phyloP scores from a whole-genome alignment of 2,888 invertebrate genomes.

The Anticlea derivata region DNA sequence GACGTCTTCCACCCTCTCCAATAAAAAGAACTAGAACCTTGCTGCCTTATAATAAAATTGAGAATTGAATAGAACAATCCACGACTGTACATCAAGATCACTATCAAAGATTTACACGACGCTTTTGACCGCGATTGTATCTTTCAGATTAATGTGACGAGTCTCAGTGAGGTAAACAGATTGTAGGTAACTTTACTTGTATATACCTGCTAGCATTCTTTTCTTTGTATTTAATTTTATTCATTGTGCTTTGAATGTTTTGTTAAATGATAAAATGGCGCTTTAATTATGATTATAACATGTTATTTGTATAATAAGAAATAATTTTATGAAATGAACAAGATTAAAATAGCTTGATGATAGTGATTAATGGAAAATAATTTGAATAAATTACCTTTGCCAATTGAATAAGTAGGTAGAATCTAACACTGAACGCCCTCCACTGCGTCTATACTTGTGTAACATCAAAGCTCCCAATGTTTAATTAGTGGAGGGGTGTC shows the following conservation, averaged over 20 bases:
- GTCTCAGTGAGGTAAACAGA: constrained; percentile 55
- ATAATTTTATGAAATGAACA: not conserved
- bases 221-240: not conserved
- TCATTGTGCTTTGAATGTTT: not conserved
- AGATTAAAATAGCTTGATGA: not conserved
- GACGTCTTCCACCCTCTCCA: constrained; percentile 29
- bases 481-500: too few relatives aligned
- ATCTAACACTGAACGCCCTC: too few relatives aligned
- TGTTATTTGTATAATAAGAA: not conserved
- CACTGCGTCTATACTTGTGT: too few relatives aligned
- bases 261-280: not conserved
- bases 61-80: constrained; percentile 22
- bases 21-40: constrained; percentile 19
- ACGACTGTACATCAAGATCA: constrained; percentile 67
- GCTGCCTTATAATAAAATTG: constrained; percentile 15
- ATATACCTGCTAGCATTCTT: not conserved
- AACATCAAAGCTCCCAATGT: too few relatives aligned
- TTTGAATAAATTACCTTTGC: constrained; percentile 1
- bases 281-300: not conserved
- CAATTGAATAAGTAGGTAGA: not conserved
- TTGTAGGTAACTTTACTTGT: constrained; percentile 56
- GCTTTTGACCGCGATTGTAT: constrained; percentile 69
- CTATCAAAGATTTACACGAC: constrained; percentile 76
- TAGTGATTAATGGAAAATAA: constrained; percentile 1
- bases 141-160: constrained; percentile 74